Base-by-base conservation (phyloP, 2,797 vertebrate species). In the Parauchenoglanis ngamensis region DNA sequence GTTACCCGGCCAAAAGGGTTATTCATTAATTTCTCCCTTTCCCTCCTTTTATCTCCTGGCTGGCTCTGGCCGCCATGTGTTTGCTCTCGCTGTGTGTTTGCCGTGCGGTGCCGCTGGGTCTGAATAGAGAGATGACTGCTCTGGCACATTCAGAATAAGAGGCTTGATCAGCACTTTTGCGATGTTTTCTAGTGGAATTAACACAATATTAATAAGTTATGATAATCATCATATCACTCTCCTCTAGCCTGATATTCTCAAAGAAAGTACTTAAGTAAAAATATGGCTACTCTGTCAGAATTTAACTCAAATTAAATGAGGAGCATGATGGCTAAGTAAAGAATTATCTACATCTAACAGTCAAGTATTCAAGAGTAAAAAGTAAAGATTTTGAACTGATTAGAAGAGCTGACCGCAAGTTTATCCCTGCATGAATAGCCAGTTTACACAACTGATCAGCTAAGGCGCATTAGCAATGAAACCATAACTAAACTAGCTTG, bases 21-120 rank as follows among this genome's bases (percentile, higher is more conserved):
- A 90, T 86, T 91, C 87, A 90, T 91, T 91, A 89, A 90, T 90
- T 84, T 84, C n/a, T 84, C 40, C 84, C 72, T 87, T 86, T 89
- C 86, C 85, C 87, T 87, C 70, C 87, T 90, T 90, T 90, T 87
- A 88, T 88, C 81, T 86, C 67, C 56, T 56, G 52, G n/a, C 6
- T 68, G 73, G 63, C 84, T 68, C 75, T 70, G 67, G 70, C 87
- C 31, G 35, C 21, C 35, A 49, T 73, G 46, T 85, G 78, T 85
- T 88, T 90, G 56, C 84, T 86, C 89, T 76, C 19, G 44, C 81
- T 77, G 52, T 86, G 85, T 88, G 54, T 86, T 87, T 83, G 84
- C 87, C 25, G 63, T 86, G 75, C 79, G 86, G 84, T 80, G 85
- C 59, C 86, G 28, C 3, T 52, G 77, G 75, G 85, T 87, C 86